Evolutionary conservation across 2,888 invertebrate genomes (phyloP).

Genomic region (Microctonus brassicae): DNA sequence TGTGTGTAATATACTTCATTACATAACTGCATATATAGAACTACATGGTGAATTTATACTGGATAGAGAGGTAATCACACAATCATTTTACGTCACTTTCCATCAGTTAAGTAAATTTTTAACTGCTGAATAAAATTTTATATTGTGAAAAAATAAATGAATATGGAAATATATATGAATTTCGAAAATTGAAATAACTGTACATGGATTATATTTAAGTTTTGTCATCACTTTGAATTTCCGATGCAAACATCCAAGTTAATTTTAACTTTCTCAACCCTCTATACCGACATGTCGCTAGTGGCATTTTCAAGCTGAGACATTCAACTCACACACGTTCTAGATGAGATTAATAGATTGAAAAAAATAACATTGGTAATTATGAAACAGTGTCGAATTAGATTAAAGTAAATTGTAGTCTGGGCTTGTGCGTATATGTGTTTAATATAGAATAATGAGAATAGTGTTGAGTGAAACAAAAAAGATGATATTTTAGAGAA

Average conservation of each 20-base stretch:
- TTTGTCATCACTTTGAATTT: constrained; percentile 3
- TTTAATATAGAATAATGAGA: not conserved
- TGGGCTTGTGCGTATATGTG: not conserved
- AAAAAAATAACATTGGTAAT: not conserved
- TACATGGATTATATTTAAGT: not conserved
- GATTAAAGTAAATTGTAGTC: not conserved
- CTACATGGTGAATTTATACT: not conserved
- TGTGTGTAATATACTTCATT: not conserved
- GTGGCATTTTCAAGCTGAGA: not conserved
- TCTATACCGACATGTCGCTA: not conserved
- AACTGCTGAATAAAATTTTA: not conserved
- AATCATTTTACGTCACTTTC: not conserved
- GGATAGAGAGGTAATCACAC: not conserved
- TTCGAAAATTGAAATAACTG: not conserved
- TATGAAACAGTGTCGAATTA: not conserved
- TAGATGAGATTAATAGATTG: not conserved
- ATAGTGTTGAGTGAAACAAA: too few species aligned
- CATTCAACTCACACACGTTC: not conserved
- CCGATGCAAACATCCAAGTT: constrained; percentile 10
- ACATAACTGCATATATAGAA: constrained; percentile 1
- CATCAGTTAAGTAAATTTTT: not conserved
- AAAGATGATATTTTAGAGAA: too few species aligned
- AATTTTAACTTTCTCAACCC: constrained; percentile 16
- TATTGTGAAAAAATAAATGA: not conserved
- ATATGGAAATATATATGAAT: not conserved